phyloP scores from a whole-genome alignment of 2,113 vertebrate species.

The Nipponia nippon region DNA sequence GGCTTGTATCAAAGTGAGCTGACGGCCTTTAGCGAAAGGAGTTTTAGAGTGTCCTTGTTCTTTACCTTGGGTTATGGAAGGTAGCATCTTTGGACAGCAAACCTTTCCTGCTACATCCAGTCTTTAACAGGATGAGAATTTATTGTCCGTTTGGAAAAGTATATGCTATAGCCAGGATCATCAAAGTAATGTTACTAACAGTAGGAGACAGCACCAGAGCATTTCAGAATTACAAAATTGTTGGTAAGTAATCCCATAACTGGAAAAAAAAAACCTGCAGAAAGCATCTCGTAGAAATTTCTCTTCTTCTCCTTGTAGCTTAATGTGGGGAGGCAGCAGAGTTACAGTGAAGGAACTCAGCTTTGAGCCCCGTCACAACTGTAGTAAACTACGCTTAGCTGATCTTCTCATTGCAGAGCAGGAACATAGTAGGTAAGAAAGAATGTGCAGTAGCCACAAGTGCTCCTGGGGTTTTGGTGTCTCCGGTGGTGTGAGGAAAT shows the following conservation, averaged over 20 bases:
- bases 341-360: slow-evolving; percentile 84
- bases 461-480: not conserved
- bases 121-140: not conserved
- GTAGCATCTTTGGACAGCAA: not conserved
- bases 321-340: slow-evolving; percentile 79
- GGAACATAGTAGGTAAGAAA: slow-evolving; percentile 77
- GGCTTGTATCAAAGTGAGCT: not conserved
- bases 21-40: not conserved
- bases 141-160: not conserved
- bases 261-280: not conserved
- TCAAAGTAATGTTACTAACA: not conserved
- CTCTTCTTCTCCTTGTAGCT: slow-evolving; percentile 45
- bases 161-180: not conserved
- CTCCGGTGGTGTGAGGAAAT: not conserved
- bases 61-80: not conserved
- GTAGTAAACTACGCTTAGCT: slow-evolving; percentile 41
- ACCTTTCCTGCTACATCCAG: not conserved
- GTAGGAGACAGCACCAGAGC: not conserved
- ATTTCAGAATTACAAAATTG: not conserved
- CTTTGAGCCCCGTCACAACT: slow-evolving; percentile 16
- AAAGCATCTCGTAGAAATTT: rapidly evolving
- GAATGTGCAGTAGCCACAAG: not conserved
- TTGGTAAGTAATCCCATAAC: not conserved
- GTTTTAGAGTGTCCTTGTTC: not conserved
- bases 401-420: slow-evolving; percentile 83